Conservation (phyloP, 2,797 vertebrate genomes). For the Chiloscyllium punctatum region DNA sequence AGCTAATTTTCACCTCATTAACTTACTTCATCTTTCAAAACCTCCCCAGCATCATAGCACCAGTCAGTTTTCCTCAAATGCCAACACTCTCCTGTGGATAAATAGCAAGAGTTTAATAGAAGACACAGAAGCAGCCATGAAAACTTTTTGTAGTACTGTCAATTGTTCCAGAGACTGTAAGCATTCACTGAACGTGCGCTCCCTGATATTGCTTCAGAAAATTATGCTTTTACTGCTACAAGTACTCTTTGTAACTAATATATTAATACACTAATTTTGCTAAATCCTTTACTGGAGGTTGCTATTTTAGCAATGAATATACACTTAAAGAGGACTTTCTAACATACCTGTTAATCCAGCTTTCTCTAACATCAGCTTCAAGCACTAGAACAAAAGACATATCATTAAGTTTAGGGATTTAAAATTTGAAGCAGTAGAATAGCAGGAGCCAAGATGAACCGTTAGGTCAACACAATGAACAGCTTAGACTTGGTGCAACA, state of each 20-base stretch:
- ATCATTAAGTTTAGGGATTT: background rate
- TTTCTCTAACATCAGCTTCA: constrained; percentile 71
- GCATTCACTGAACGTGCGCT: background rate
- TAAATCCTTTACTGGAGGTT: background rate
- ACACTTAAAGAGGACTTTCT: background rate
- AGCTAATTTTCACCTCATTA: constrained; percentile 1
- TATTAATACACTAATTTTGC: background rate
- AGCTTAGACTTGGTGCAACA: background rate
- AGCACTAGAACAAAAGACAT: constrained; percentile 63
- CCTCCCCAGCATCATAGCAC: constrained; percentile 87
- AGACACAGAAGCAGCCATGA: background rate
- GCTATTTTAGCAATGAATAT: background rate
- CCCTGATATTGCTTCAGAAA: background rate
- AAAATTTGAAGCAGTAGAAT: background rate
- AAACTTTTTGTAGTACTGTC: background rate
- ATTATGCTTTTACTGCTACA: background rate
- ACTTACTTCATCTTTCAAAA: constrained; percentile 75
- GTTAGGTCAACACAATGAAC: background rate
- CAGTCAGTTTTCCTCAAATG: constrained; percentile 84
- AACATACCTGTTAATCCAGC: constrained; percentile 70
- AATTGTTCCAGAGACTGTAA: background rate
- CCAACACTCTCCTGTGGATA: constrained; percentile 70
- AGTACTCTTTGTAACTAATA: background rate
- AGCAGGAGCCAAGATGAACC: no score
- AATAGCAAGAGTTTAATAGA: constrained; percentile 13